Percentiles rank a stretch among this genome's conserved stretches.
Conservation (phyloP, 2,888 invertebrate species). For the Crepidodera aurea region DNA sequence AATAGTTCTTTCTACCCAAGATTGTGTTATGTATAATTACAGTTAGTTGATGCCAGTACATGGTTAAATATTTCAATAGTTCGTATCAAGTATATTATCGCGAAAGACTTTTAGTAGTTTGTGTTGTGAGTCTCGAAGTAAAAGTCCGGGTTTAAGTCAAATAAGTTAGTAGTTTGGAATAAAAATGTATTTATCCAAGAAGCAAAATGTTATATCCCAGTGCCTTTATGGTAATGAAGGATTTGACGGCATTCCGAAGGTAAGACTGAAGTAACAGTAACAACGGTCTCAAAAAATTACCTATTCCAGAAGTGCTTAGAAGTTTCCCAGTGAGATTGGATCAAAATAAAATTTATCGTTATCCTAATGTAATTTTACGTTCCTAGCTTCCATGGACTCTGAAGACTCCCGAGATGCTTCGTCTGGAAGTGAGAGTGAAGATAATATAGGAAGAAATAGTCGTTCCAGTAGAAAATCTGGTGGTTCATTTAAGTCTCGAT, state of each 20-base stretch:
- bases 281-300: slow-evolving; percentile 56
- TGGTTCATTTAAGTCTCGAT: slow-evolving; percentile 35
- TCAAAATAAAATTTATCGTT: slow-evolving; percentile 13
- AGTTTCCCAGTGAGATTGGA: slow-evolving; percentile 36
- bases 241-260: slow-evolving; percentile 59
- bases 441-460: slow-evolving; percentile 47
- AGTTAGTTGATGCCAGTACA: slow-evolving; percentile 51
- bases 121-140: slow-evolving; percentile 59
- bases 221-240: slow-evolving; percentile 60
- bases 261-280: slow-evolving; percentile 59
- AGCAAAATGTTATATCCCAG: slow-evolving; percentile 57
- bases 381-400: slow-evolving; percentile 64
- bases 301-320: slow-evolving; percentile 48
- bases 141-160: slow-evolving; percentile 49
- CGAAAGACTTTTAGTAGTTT: slow-evolving; percentile 61
- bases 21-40: slow-evolving; percentile 57
- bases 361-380: slow-evolving; percentile 33
- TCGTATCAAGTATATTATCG: slow-evolving; percentile 54
- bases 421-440: slow-evolving; percentile 56
- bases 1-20: slow-evolving; percentile 58
- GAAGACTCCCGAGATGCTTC: slow-evolving; percentile 68
- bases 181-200: slow-evolving; percentile 55
- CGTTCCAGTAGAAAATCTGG: slow-evolving; percentile 42
- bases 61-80: slow-evolving; percentile 48
- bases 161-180: slow-evolving; percentile 47